Base-by-base conservation (phyloP, 2,797 vertebrate genomes). In the Sebastes taczanowskii region DNA sequence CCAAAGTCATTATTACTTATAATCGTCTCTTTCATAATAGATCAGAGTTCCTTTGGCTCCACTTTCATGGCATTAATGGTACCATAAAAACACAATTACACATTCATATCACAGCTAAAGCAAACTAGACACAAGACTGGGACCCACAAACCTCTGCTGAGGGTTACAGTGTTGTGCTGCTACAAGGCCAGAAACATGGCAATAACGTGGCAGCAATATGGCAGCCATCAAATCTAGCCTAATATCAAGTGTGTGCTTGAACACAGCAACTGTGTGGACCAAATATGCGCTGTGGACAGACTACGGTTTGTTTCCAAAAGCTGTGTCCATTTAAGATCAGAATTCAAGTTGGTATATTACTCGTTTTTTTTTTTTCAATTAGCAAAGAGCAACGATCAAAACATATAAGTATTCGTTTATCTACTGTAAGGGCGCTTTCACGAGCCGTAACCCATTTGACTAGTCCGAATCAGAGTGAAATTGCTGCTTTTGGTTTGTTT, bases 1-100 rank as follows among this genome's bases (percentile, higher is more conserved):
- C 68, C 56, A 69, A 71, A 78, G 68, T 82, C 64, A 80, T 80
- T 78, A 69, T 80, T 60, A 80, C 27, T 49, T 67, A 59, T 72
- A 60, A 81, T 73, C 11, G n/a, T 83, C 75, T 71, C 59, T 78
- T 78, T 80, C 55, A 66, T 38, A 80, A 80, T 3, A 56, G 34
- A 82, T 59, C 23, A 60, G 1, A 34, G 42, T 53, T 73, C 29
- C 18, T 85, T 73, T 34, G 55, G 38, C 42, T 79, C 76, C n/a
- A 66, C 23, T 58, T 68, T 49, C 27, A 42, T 58, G 38, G 71
- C 56, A 85, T 66, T 30, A 18, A 56, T 18, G 13, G 16, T n/a
- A 46, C 69, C 42, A 70, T 58, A 61, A 78, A 83, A 73, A 67
- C 30, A 73, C 22, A 34, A 62, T 71, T 69, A 76, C 25, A 62